Evolutionary conservation across 2,797 vertebrate genomes (phyloP).

Genomic region (Pempheris klunzingeri): DNA sequence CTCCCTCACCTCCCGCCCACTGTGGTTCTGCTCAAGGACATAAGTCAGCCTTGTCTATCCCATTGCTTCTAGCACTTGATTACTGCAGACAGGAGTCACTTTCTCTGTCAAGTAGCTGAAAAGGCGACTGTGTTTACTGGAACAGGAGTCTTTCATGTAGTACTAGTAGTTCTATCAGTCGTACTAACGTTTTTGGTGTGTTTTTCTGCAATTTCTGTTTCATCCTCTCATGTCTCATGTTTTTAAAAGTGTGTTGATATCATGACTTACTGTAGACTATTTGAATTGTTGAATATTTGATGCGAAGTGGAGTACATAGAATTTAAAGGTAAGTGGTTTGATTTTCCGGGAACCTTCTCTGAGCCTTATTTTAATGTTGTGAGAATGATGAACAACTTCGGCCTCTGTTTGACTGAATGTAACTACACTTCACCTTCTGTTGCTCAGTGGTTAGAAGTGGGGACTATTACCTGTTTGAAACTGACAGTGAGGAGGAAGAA

Average conservation of each 20-base stretch:
- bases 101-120: slow-evolving; percentile 45
- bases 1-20: slow-evolving; percentile 79
- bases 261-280: background rate
- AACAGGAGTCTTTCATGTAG: slow-evolving; percentile 35
- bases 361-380: background rate
- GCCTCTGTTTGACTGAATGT: slow-evolving; percentile 42
- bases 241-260: slow-evolving; percentile 11
- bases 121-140: slow-evolving; percentile 44
- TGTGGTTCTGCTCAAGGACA: slow-evolving; percentile 98
- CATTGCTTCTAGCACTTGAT: slow-evolving; percentile 75
- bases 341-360: slow-evolving; percentile 12
- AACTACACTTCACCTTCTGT: slow-evolving; percentile 56
- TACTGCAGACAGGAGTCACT: slow-evolving; percentile 58
- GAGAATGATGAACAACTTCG: background rate
- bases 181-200: slow-evolving; percentile 15
- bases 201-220: slow-evolving; percentile 42
- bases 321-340: slow-evolving; percentile 38
- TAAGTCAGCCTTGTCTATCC: slow-evolving; percentile 88
- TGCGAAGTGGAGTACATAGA: background rate
- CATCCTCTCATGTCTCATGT: slow-evolving; percentile 13
- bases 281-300: slow-evolving; percentile 14
- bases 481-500: slow-evolving; percentile 98
- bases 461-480: slow-evolving; percentile 99
- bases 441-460: slow-evolving; percentile 98
- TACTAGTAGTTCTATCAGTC: slow-evolving; percentile 36